phyloP scores from a whole-genome alignment of 2,797 vertebrate species.

The Ctenopoma multispine region DNA sequence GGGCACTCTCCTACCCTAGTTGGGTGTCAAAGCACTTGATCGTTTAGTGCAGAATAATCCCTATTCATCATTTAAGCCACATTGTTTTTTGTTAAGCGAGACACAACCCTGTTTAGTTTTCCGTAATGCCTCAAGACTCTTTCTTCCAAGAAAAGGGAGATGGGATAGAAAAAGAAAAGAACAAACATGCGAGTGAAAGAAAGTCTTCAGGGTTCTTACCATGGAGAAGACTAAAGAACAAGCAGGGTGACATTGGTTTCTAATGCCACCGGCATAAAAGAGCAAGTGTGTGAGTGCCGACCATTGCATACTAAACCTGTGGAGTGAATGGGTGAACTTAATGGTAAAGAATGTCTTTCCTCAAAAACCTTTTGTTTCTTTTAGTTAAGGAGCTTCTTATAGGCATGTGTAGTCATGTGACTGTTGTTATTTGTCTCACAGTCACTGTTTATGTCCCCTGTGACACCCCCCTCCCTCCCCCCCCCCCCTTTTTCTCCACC shows the following conservation, averaged over 20 bases:
- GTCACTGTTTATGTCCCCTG: conserved; percentile 50
- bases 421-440: conserved; percentile 47
- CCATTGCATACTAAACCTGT: conserved; percentile 38
- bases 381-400: conserved; percentile 6
- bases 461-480: conserved; percentile 22
- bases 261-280: conserved; percentile 32
- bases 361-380: conserved; percentile 20
- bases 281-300: conserved; percentile 10
- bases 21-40: conserved; percentile 47
- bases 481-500: conserved; percentile 59
- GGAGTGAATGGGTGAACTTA: conserved; percentile 25
- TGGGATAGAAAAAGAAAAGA: conserved; percentile 14
- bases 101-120: conserved; percentile 35
- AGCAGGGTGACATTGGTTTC: conserved; percentile 35
- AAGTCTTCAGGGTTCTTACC: conserved; percentile 45
- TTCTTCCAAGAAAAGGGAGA: conserved; percentile 28
- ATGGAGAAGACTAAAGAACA: conserved; percentile 19
- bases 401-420: conserved; percentile 37
- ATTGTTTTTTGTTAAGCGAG: conserved; percentile 41
- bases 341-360: neutral
- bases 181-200: conserved; percentile 21
- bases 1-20: conserved; percentile 4
- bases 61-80: conserved; percentile 16
- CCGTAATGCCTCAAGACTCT: conserved; percentile 9
- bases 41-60: conserved; percentile 50